Base-by-base conservation (phyloP, 1,140 invertebrate genomes). In the Leucophenga varia region DNA sequence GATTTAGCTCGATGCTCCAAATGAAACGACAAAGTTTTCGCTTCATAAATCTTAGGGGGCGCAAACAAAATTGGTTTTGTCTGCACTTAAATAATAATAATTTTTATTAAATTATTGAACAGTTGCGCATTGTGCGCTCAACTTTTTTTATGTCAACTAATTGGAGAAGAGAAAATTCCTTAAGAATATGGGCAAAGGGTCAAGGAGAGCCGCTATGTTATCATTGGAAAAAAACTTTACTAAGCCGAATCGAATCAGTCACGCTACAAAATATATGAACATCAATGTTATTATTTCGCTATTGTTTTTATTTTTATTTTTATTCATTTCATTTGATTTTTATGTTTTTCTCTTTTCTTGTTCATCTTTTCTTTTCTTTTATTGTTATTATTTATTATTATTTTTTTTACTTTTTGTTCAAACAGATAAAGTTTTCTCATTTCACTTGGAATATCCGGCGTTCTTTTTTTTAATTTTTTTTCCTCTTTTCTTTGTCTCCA, bases 61-160 rank as follows among this genome's bases (percentile, higher is more conserved):
- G 8, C 20, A 40, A 30, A 40, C 37, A 50, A 47, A 57, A 61
- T 61, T 60, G 61, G 49, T 49, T n/a, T 54, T 57, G 56, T 63
- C 59, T 50, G 56, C 59, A 63, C 63, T 67, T 67, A 67, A 67
- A 67, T 67, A 67, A 67, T 67, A 67, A 67, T 67, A 64, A 67
- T 67, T 67, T 67, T 47, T 47, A 65, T 65, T 65, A 59, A 65
- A 65, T 65, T 65, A 65, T 67, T 67, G 50, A 61, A 52, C 56
- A 61, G 52, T 56, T 45, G 48, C 47, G 36, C 18, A 8, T 34
- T 34, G 31, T 9, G n/a, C n/a, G n/a, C 31, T 34, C 13, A 4
- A 14, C 13, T 9, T 4, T 4, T 14, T n/a, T 34, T 34, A 14
- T 9, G 31, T 53, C 56, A 47, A 53, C 59, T 67, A 67, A 65